Base-by-base conservation (phyloP, 2,888 invertebrate genomes). In the Pharmacophagus antenor region DNA sequence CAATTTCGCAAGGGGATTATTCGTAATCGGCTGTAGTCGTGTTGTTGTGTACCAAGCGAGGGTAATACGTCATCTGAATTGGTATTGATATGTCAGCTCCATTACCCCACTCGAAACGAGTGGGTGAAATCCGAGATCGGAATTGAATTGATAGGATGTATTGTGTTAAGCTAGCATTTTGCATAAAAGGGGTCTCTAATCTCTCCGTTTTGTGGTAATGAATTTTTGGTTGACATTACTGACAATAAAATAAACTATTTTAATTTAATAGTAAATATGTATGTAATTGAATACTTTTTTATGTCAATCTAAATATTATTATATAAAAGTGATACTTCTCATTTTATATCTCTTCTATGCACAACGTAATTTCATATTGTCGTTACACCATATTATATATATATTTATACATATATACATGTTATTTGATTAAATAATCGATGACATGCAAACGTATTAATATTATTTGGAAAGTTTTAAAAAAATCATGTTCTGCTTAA, bases 51-150 rank as follows among this genome's bases (percentile, higher is more conserved):
- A 23, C 22, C 2, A 12, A 42, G 23, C 58, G 66, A 72, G 70
- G 66, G 70, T 69, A 72, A 75, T 72, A 68, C 70, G 69, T 74
- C 69, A 71, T 69, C 66, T 67, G 69, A 76, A 79, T 73, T 77
- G 79, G 78, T 79, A 80, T 80, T 76, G 77, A 79, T 76, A 75
- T 76, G 73, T 71, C 67, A 65, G 64, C 63, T 62, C 66, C 68
- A 66, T 59, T 63, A 61, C 66, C 63, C 62, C 66, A 67, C 56
- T 62, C 61, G 58, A 64, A 50, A 60, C 62, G 63, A 68, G 63
- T 60, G 63, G 65, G 49, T 60, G 56, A 65, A 66, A 60, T 62
- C 62, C 58, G 62, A 59, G 60, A 51, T 57, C 59, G 57, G 52
- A 63, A 63, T 65, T 64, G 64, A 67, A 65, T 65, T 60, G 62